Evolutionary conservation across 2,888 invertebrate species (phyloP), one percentile per base, ranked within the genome.

Genomic region (Epinotia brunnichana): DNA sequence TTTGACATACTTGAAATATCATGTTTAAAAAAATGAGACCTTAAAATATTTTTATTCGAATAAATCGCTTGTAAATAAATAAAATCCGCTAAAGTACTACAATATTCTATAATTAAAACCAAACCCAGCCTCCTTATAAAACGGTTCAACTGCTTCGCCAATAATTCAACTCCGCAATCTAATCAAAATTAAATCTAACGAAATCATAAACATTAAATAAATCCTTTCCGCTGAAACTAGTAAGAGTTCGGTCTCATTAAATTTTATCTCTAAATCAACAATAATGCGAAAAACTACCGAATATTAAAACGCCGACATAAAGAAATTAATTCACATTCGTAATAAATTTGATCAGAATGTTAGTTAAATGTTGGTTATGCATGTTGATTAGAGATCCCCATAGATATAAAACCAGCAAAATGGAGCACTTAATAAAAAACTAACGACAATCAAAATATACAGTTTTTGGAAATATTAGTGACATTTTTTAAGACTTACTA

Each of bases 251-350:
- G 17, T 51, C 29, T 68, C 57, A 69, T 68, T 57, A 62, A 21
- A 57, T 71, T 62, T 69, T 63, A 69, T 73, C 73, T 51, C 51
- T 59, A 57, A 73, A 69, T 69, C 68, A 69, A 63, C 62, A 63
- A 69, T 73, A 73, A 69, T 59, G 73, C 41, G 53, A 73, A 71
- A 68, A 68, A 70, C 74, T 71, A 70, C 70, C 67, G 70, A 62
- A 67, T 74, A 74, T 74, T 68, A 74, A 71, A 62, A 29, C 57
- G 57, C 62, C 62, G 63, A 73, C 73, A 73, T 63, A 63, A 51
- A 73, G 68, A 68, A 73, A 73, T 69, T 62, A 69, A 73, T 63
- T 73, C 24, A 35, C 15, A 29, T 39, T 35, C 72, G 56, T 41
- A 62, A 68, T 69, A 57, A 68, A 72, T 69, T 59, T 59, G 48